Conservation (phyloP, 2,113 vertebrate species). For the Elachura formosa region DNA sequence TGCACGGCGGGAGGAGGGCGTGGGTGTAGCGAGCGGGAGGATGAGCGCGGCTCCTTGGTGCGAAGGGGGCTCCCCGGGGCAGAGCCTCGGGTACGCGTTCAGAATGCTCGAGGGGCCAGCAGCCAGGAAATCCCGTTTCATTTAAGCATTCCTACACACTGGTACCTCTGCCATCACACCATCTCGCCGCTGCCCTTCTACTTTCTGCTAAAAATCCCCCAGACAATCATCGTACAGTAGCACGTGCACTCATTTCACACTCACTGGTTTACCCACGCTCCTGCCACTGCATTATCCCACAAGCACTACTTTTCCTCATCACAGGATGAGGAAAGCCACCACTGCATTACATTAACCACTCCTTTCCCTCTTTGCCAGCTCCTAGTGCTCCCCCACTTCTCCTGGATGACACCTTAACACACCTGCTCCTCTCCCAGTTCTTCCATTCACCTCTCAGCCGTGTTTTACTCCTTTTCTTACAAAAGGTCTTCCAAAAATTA, state of each 20-base stretch:
- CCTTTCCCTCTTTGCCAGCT: neutral
- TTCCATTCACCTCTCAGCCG: neutral
- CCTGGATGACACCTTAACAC: neutral
- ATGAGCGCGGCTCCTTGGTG: rapidly evolving
- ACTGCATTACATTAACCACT: no score
- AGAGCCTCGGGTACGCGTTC: rapidly evolving
- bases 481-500: neutral
- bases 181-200: rapidly evolving
- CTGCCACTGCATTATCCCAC: neutral
- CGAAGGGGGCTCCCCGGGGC: rapidly evolving
- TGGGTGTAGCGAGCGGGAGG: rapidly evolving
- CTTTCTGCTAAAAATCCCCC: no score
- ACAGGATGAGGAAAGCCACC: neutral
- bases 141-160: neutral
- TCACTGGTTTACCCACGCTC: rapidly evolving
- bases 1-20: rapidly evolving
- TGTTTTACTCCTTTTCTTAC: neutral
- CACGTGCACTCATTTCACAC: rapidly evolving
- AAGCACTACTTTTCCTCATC: rapidly evolving
- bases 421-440: neutral
- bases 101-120: rapidly evolving
- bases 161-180: rapidly evolving
- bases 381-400: neutral
- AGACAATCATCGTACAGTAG: neutral
- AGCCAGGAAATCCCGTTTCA: rapidly evolving